Percentiles rank a stretch among this genome's conserved stretches.
Conservation (phyloP, 2,888 invertebrate species). For the Dolichopus griseipennis region DNA sequence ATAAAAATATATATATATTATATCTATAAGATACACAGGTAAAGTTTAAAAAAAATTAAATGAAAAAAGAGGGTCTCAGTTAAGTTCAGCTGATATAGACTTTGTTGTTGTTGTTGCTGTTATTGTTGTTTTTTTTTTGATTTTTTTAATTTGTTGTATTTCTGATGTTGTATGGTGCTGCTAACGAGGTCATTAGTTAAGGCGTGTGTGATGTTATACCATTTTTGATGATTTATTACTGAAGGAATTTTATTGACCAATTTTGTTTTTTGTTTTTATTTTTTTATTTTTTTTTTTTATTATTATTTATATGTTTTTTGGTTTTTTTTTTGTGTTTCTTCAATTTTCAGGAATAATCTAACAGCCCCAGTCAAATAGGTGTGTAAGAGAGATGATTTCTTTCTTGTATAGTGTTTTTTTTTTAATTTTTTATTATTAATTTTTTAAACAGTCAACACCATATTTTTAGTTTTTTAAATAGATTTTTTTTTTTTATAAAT, state of each 20-base stretch:
- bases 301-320: too few species aligned
- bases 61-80: background rate
- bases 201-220: slow-evolving; percentile 9
- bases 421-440: background rate
- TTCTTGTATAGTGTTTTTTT: background rate
- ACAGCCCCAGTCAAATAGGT: background rate
- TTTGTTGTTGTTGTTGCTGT: background rate
- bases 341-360: background rate
- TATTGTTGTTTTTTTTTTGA: background rate
- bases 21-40: background rate
- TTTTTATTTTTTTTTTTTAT: too few species aligned
- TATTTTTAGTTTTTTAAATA: background rate
- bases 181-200: slow-evolving; percentile 12
- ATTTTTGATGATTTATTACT: slow-evolving; percentile 9
- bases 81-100: background rate
- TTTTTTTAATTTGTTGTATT: background rate
- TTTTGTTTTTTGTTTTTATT: too few species aligned
- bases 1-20: too few species aligned
- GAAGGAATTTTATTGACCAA: slow-evolving; percentile 12
- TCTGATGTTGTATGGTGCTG: background rate
- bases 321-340: background rate
- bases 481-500: too few species aligned
- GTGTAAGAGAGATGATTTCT: background rate
- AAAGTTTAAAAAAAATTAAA: background rate
- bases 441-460: background rate